phyloP scores from a whole-genome alignment of 2,797 vertebrate genomes.

The Echeneis naucrates region DNA sequence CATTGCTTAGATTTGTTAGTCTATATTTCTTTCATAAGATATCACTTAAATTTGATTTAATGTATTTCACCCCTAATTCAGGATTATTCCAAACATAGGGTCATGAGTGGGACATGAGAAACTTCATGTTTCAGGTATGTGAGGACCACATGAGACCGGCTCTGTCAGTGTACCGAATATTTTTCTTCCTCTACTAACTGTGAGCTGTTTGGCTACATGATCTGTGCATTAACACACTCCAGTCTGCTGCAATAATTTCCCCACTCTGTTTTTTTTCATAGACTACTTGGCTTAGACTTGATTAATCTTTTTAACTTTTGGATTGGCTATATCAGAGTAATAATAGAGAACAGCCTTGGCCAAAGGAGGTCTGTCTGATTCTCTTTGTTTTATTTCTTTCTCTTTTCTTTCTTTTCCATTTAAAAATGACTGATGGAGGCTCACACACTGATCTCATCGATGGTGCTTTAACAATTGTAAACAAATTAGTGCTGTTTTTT shows the following conservation, averaged over 20 bases:
- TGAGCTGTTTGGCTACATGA: slow-evolving; percentile 5
- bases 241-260: slow-evolving; percentile 4
- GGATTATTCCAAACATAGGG: not conserved
- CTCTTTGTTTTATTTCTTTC: not conserved
- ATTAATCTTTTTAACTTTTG: slow-evolving; percentile 33
- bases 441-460: slow-evolving; percentile 16
- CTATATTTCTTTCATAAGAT: no score
- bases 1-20: no score
- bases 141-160: slow-evolving; percentile 1
- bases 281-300: not conserved
- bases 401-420: not conserved
- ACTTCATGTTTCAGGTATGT: slow-evolving; percentile 1
- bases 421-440: not conserved
- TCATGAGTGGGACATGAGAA: slow-evolving; percentile 17
- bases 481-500: not conserved
- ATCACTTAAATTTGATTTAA: no score
- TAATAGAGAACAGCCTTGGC: not conserved
- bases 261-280: slow-evolving; percentile 8
- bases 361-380: not conserved
- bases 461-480: not conserved
- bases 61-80: not conserved
- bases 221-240: slow-evolving; percentile 24
- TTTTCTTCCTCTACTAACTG: slow-evolving; percentile 6
- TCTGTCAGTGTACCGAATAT: not conserved
- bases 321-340: slow-evolving; percentile 9